Evolutionary conservation across 2,797 vertebrate species (phyloP), one percentile per base, ranked within the genome.

Genomic region (Cirrhinus molitorella): DNA sequence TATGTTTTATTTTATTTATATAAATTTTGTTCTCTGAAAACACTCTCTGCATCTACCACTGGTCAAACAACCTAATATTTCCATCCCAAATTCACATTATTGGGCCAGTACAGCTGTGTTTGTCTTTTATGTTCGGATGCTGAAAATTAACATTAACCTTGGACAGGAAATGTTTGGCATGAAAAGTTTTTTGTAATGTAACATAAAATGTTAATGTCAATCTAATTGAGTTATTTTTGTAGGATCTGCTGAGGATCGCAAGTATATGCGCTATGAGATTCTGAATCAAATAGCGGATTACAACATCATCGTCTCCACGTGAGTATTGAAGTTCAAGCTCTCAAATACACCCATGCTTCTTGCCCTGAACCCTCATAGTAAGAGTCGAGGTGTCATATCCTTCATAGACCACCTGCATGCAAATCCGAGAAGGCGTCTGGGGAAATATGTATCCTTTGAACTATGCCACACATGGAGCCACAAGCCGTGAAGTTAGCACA

Each of bases 261-360:
- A 91, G 81, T 93, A 94, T 78, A 93, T 96, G 80, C 93, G 95
- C 85, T 89, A 92, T 53, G 94, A 96, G 86, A 95, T 97, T 87
- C 90, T 91, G 83, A 95, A 94, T 89, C 95, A 93, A 90, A 91
- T 87, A 2, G 89, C 94, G 25, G 94, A 96, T 73, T 97, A 96
- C 84, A 95, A 96, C 90, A 95, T 97, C 83, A 96, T 97, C 14
- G 89, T 97, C 74, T 96, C 96, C 45, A 97, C 95, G 96, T 96
- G 91, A 96, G 96, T 89, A 40, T 63, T 14, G 0, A 83, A 84
- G 59, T 71, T 68, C 59, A 37, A 16, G 53, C 19, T 57, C 12
- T 70, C 21, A 61, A 14, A 65, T 25, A 37, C 17, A 43, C 47
- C 13, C 57, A 2, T 80, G 49, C 17, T 61, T 55, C 67, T 43